A percentile compares a stretch with the other conserved stretches of the same genome.
Conservation (phyloP, 1,140 invertebrate species). For the Potamilus streckersoni region DNA sequence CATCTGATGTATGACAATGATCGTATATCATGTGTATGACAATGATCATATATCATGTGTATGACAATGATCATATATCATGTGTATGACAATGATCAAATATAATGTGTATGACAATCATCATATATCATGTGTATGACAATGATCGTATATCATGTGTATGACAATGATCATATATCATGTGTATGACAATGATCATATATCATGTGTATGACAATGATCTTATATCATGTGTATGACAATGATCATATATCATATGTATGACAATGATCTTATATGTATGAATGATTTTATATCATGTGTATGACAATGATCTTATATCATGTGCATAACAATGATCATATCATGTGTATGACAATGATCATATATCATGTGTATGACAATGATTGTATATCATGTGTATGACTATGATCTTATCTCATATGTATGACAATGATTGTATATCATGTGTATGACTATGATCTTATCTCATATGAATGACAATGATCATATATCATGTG, state of each 20-base stretch:
- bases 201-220: background rate
- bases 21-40: background rate
- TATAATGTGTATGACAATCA: background rate
- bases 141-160: background rate
- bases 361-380: background rate
- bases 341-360: background rate
- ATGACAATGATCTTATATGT: background rate
- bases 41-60: background rate
- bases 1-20: background rate
- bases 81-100: background rate
- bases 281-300: background rate
- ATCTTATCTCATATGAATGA: background rate
- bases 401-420: too few relatives aligned
- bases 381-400: background rate
- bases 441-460: background rate
- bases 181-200: background rate
- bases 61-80: background rate
- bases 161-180: background rate
- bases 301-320: background rate
- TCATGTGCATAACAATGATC: background rate
- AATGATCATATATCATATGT: background rate
- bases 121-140: too few relatives aligned
- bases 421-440: background rate
- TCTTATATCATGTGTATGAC: too few relatives aligned
- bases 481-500: background rate